phyloP scores from a whole-genome alignment of 1,140 invertebrate genomes.

The Pristionchus pacificus region DNA sequence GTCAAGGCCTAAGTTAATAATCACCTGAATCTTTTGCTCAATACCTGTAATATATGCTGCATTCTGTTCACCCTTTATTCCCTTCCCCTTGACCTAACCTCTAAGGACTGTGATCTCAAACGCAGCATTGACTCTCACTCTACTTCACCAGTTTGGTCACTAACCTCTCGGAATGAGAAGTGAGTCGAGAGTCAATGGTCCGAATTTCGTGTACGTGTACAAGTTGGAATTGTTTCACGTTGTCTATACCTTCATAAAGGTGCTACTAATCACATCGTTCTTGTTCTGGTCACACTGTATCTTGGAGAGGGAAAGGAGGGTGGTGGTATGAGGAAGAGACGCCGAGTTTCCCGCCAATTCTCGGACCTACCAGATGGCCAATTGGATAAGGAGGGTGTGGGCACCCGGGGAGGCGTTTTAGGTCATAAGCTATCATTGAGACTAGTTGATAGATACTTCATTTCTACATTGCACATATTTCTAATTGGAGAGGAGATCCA shows the following conservation, averaged over 20 bases:
- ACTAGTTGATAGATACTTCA: background rate
- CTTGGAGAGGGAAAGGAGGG: too few relatives aligned
- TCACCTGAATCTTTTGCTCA: background rate
- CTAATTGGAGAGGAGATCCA: background rate
- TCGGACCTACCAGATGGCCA: too few relatives aligned
- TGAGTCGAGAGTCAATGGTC: background rate
- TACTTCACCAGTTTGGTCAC: background rate
- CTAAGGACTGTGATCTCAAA: background rate
- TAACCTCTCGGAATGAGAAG: too few relatives aligned
- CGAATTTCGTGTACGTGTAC: background rate
- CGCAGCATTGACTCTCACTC: background rate
- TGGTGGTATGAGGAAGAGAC: background rate
- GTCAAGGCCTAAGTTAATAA: constrained; percentile 13
- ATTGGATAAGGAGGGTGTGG: background rate
- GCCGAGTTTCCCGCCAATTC: background rate
- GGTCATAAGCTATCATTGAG: background rate
- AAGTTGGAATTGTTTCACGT: background rate
- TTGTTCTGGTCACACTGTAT: too few relatives aligned
- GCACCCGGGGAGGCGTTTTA: background rate
- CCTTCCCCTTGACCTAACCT: background rate
- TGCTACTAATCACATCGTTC: background rate
- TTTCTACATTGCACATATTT: background rate
- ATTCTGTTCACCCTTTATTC: background rate
- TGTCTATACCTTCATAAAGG: background rate
- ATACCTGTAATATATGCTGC: background rate